phyloP scores from a whole-genome alignment of 2,113 vertebrate species.

The Leptobrachium leishanense region DNA sequence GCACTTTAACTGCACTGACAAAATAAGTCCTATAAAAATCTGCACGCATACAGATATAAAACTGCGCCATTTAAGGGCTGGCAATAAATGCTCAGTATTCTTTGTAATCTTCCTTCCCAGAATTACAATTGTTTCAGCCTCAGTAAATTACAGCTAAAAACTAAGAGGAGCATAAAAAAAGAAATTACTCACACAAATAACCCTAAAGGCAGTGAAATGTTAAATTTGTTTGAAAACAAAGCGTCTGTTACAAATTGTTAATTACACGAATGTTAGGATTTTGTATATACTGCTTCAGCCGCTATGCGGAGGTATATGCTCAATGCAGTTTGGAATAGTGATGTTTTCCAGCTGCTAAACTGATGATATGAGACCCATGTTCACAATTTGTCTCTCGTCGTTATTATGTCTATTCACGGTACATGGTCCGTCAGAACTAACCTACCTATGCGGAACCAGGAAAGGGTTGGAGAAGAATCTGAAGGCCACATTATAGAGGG shows the following conservation, averaged over 20 bases:
- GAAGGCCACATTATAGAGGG: neutral
- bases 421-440: neutral
- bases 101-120: constrained; percentile 67
- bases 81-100: constrained; percentile 64
- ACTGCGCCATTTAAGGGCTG: constrained; percentile 65
- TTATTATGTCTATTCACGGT: neutral
- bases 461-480: neutral
- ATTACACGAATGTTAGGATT: constrained; percentile 59
- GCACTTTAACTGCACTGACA: constrained; percentile 65
- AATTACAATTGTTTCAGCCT: constrained; percentile 70
- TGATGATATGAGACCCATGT: constrained; percentile 5
- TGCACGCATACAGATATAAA: constrained; percentile 76
- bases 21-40: constrained; percentile 69
- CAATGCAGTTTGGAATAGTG: neutral
- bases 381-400: neutral
- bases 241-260: constrained; percentile 68
- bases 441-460: neutral
- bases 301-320: neutral
- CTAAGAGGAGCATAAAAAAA: constrained; percentile 72
- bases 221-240: constrained; percentile 61
- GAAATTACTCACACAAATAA: constrained; percentile 76
- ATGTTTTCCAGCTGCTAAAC: neutral
- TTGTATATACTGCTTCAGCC: constrained; percentile 5
- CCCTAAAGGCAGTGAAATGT: constrained; percentile 61
- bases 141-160: constrained; percentile 74